Percentiles rank a stretch among this genome's conserved stretches.
Evolutionary conservation across 2,797 vertebrate genomes (phyloP).

Genomic region (Malacoctenus gilli): DNA sequence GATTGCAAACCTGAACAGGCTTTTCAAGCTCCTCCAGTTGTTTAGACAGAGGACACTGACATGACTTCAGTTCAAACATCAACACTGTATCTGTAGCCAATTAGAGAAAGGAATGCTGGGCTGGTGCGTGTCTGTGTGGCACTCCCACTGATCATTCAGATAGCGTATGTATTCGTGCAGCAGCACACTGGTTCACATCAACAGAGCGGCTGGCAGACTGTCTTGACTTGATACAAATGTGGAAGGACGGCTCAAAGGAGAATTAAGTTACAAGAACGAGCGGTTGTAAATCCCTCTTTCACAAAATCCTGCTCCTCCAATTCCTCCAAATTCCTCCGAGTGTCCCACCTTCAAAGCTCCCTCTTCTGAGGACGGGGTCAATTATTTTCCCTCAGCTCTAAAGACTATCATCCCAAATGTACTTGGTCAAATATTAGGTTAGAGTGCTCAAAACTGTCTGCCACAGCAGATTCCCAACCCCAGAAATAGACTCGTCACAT

Average conservation of each 20-base stretch:
- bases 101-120: constrained; percentile 53
- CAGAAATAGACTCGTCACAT: constrained; percentile 51
- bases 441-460: constrained; percentile 54
- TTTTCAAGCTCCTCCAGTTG: constrained; percentile 53
- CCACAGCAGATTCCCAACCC: constrained; percentile 57
- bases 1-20: constrained; percentile 38
- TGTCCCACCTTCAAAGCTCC: constrained; percentile 27
- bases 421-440: constrained; percentile 66
- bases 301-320: background rate
- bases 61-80: constrained; percentile 53
- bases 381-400: constrained; percentile 18
- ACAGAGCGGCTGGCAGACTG: constrained; percentile 9
- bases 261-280: constrained; percentile 1
- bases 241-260: background rate
- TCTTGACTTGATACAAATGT: constrained; percentile 5
- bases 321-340: constrained; percentile 3
- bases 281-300: background rate
- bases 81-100: constrained; percentile 45
- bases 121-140: constrained; percentile 18
- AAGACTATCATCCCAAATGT: constrained; percentile 51
- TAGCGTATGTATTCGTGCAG: constrained; percentile 22
- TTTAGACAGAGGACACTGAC: constrained; percentile 28
- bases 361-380: constrained; percentile 50
- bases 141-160: constrained; percentile 59
- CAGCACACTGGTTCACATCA: constrained; percentile 7